Conservation (phyloP, 2,113 vertebrate species). For the Anhinga anhinga region DNA sequence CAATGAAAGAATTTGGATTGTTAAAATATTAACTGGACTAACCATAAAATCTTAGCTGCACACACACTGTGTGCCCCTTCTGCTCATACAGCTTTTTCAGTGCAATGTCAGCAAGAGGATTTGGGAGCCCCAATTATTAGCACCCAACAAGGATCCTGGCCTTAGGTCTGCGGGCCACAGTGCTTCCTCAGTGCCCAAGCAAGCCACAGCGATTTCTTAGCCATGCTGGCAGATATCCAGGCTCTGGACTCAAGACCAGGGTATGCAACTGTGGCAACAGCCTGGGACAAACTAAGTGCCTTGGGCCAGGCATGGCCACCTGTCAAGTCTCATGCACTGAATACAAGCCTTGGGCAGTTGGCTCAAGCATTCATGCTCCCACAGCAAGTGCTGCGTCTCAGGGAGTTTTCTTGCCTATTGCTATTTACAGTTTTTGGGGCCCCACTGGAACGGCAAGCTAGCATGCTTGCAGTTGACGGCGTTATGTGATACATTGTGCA, state of each 20-base stretch:
- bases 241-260: neutral
- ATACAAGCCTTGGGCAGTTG: neutral
- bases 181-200: fast-evolving
- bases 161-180: neutral
- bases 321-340: neutral
- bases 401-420: neutral
- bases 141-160: neutral
- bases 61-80: neutral
- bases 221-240: neutral
- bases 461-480: fast-evolving
- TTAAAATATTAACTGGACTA: neutral
- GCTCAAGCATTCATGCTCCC: neutral
- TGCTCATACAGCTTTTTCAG: neutral
- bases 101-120: neutral
- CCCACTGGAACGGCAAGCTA: neutral
- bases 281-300: neutral
- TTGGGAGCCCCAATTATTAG: neutral
- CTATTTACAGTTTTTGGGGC: neutral
- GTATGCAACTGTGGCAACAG: fast-evolving
- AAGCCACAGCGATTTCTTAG: neutral
- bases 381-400: neutral
- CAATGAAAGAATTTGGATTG: neutral
- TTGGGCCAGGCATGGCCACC: neutral
- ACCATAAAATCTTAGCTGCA: neutral
- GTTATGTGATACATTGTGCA: neutral